These are phyloP conservation scores for Metellina segmentata DNA, from an alignment of 2,888 invertebrate species.

Conservation along the genomic window DNA sequence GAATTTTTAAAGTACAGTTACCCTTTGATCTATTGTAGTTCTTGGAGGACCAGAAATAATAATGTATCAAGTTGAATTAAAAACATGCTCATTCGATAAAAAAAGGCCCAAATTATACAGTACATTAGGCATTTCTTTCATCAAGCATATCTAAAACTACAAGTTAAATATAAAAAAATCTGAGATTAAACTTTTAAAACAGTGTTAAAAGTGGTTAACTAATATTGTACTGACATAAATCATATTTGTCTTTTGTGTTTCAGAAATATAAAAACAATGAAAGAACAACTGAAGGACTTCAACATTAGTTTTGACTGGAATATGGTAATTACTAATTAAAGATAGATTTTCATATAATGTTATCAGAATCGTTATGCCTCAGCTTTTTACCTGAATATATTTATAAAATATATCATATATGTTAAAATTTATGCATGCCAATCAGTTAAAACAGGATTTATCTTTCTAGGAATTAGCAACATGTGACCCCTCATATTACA, in stretches of 20 bases:
- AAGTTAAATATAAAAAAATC: background rate
- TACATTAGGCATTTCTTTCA: too few species aligned
- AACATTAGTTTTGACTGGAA: constrained; percentile 95
- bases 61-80: too few species aligned
- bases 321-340: constrained; percentile 41
- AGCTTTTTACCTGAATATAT: background rate
- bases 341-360: background rate
- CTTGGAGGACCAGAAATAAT: too few species aligned
- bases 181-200: background rate
- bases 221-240: background rate
- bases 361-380: background rate
- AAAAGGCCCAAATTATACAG: too few species aligned
- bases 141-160: background rate
- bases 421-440: too few species aligned
- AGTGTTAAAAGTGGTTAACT: too few species aligned
- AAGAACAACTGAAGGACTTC: constrained; percentile 87
- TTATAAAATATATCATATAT: background rate
- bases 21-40: too few species aligned
- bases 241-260: constrained; percentile 64
- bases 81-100: too few species aligned
- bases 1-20: too few species aligned
- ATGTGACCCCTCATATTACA: constrained; percentile 92
- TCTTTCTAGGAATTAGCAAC: constrained; percentile 88
- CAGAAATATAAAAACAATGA: constrained; percentile 91
- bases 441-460: background rate